Evolutionary conservation across 2,888 invertebrate species (phyloP), one percentile per base, ranked within the genome.

Genomic region (Ethmia dodecea): DNA sequence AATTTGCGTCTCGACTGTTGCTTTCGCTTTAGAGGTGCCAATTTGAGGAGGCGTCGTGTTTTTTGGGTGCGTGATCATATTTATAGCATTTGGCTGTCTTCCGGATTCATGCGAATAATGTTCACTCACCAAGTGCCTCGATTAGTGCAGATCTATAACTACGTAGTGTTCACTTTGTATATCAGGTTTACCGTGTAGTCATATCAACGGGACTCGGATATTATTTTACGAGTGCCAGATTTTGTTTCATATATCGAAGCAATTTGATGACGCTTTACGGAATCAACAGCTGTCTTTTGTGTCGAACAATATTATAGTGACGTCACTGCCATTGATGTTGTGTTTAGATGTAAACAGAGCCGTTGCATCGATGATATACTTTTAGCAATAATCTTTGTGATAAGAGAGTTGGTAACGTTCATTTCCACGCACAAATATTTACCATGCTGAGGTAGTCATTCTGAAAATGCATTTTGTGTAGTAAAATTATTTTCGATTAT

Each of bases 371-470:
- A 13, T 36, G 26, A 25, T 56, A 58, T 67, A 75, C 58, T 64
- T 50, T 68, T 77, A 84, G 84, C 83, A 81, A 81, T 84, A 81
- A 78, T 52, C 2, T 70, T 72, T 81, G 80, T 81, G 83, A 83
- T 83, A 81, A 71, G 68, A 60, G 43, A 56, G 42, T 51, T 57
- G 47, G 60, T 43, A n/a, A 22, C 49, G 57, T 66, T 66, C 46
- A 56, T 65, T 68, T 59, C 47, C 60, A 61, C 72, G 79, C 78
- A 78, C 76, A 74, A 74, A 40, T 49, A 53, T 42, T 42, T 37
- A 40, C 42, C 30, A 42, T 45, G 40, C 46, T 43, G 40, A 6
- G 25, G 20, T 28, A 28, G 32, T 13, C 29, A 25, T 30, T 13
- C 8, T 34, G 18, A 18, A 20, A n/a, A n/a, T n/a, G n/a, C n/a